Base-by-base conservation (phyloP, 53 echinoderm and acorn worm genomes). In the Stichopus horrens region DNA sequence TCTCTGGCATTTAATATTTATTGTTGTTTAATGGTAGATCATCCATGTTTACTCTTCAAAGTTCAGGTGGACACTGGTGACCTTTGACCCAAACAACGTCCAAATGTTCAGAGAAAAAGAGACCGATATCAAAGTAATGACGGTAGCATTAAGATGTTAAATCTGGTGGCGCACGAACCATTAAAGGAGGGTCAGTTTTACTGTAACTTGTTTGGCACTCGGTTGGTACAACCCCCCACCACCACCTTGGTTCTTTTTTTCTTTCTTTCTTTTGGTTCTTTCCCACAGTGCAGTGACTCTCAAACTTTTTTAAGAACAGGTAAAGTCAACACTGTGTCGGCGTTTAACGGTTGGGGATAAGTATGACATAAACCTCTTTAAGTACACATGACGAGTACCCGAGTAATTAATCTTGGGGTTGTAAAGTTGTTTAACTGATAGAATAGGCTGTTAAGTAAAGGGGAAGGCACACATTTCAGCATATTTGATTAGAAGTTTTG, bases 331-430 rank as follows among this genome's bases (percentile, higher is more conserved):
- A 79, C 18, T 79, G 79, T 79, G 79, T 79, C 53, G 79, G 79
- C 79, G 79, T 79, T 79, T 79, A 79, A 79, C 79, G 11, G 79
- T 55, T 53, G 52, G 19, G 53, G 9, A 19, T 79, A 53, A 79
- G 79, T 53, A 55, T 55, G 79, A 53, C 79, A 79, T 79, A 79
- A 79, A 79, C 55, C 79, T 51, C 79, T 79, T 55, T 79, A 79
- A 55, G 79, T 19, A 79, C 55, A 79, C 79, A 79, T 11, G 20
- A 9, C 53, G 79, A 53, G 54, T 52, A 13, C 53, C 52, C 9
- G 16, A 79, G 79, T 55, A 53, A 79, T 54, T 79, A 55, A 79
- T 79, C 54, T 51, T 11, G 78, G 63, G 63, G 63, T 16, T 63
- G 16, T 63, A 63, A 63, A 63, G 11, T 63, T 63, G 4, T 63